Evolutionary conservation across 2,797 vertebrate genomes (phyloP).

Genomic region (Myotis daubentonii): DNA sequence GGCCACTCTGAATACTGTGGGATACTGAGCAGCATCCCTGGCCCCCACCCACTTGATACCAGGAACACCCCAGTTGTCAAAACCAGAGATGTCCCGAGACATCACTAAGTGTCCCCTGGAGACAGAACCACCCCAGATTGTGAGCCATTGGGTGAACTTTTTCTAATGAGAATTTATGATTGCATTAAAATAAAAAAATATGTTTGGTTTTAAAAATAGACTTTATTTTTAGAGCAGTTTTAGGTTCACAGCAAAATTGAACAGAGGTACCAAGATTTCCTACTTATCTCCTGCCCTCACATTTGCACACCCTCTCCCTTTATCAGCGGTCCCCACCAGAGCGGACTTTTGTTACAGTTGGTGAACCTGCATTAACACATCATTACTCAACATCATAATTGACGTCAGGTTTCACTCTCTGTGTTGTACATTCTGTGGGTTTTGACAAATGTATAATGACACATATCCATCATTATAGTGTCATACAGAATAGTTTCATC

Average conservation of each 20-base stretch:
- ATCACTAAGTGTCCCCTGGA: neutral
- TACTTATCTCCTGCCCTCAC: neutral
- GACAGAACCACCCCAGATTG: neutral
- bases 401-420: neutral
- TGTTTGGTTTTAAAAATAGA: neutral
- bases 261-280: neutral
- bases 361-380: neutral
- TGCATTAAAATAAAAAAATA: neutral
- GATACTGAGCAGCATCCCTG: neutral
- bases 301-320: neutral
- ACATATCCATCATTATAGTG: too few relatives aligned
- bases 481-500: neutral
- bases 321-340: neutral
- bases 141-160: neutral
- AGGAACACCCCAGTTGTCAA: neutral
- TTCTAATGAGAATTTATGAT: constrained; percentile 6
- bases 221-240: constrained; percentile 4
- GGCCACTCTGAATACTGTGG: neutral
- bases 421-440: neutral
- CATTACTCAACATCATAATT: neutral
- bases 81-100: neutral
- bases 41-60: neutral
- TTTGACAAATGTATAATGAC: neutral
- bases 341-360: neutral
- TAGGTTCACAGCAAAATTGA: neutral